These are phyloP conservation scores for Enchytraeus crypticus DNA, from an alignment of 2,888 invertebrate genomes.

Conservation along the genomic window DNA sequence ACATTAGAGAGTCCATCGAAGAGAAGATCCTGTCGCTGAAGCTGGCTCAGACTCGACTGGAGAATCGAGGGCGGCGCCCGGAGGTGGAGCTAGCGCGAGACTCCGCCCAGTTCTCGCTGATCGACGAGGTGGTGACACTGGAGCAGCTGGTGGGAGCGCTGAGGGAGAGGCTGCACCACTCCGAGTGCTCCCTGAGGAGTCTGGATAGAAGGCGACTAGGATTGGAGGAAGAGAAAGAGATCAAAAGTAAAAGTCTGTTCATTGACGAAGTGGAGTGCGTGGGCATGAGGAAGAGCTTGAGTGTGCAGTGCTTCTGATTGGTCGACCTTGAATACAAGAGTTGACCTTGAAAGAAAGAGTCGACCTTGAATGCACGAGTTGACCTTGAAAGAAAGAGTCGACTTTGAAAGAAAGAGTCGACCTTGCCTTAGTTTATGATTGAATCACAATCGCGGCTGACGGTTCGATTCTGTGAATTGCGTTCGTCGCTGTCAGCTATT, in stretches of 20 bases:
- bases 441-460: no score
- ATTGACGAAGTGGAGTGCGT: conserved; percentile 84
- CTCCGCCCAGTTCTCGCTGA: conserved; percentile 59
- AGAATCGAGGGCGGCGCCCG: conserved; percentile 66
- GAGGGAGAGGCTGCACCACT: conserved; percentile 30
- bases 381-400: no score
- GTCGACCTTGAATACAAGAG: no score
- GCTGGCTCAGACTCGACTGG: conserved; percentile 72
- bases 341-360: no score
- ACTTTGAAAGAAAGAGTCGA: no score
- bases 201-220: conserved; percentile 76
- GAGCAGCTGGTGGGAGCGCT: conserved; percentile 37
- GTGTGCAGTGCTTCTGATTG: neutral
- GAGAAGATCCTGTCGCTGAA: conserved; percentile 55
- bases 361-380: no score
- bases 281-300: conserved; percentile 44
- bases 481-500: no score
- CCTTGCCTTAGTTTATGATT: no score
- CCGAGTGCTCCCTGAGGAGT: conserved; percentile 57
- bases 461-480: no score
- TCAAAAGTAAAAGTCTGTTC: conserved; percentile 79
- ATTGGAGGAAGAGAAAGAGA: conserved; percentile 81
- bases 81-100: conserved; percentile 72
- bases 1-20: conserved; percentile 56
- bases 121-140: conserved; percentile 45